phyloP scores from a whole-genome alignment of 2,797 vertebrate species.

The Carcharodon carcharias region DNA sequence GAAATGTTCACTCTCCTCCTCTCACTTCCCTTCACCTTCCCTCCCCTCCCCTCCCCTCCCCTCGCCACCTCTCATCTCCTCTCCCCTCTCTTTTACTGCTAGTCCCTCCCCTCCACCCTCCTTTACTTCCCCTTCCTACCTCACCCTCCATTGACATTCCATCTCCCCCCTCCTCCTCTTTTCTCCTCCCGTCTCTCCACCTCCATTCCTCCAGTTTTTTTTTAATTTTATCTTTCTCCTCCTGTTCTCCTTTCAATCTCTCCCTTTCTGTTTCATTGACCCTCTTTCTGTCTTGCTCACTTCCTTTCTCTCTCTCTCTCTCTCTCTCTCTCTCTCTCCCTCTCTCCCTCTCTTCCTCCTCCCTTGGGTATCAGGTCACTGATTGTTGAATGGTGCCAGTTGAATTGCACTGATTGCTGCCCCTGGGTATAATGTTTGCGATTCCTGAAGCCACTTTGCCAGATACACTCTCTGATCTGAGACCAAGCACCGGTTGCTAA shows the following conservation, averaged over 20 bases:
- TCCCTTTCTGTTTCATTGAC: background rate
- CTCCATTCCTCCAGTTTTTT: background rate
- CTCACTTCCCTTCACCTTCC: too few species aligned
- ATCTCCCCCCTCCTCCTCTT: background rate
- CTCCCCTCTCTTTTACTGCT: background rate
- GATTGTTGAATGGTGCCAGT: background rate
- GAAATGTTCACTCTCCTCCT: too few species aligned
- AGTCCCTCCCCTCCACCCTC: background rate
- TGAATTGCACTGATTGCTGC: background rate
- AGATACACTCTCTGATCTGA: background rate
- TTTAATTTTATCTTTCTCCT: too few species aligned
- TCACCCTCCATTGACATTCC: background rate
- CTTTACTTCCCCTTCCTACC: background rate
- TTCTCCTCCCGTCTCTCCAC: background rate
- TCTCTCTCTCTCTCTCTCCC: background rate
- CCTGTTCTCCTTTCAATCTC: too few species aligned
- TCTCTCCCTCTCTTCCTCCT: background rate
- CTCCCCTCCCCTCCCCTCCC: too few species aligned
- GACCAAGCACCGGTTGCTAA: background rate
- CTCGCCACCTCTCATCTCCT: background rate
- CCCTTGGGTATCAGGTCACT: background rate
- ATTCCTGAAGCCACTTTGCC: background rate
- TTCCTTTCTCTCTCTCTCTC: background rate
- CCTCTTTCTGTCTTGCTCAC: too few species aligned
- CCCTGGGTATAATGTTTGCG: too few species aligned